Evolutionary conservation across 1,140 invertebrate species (phyloP), one percentile per base, ranked within the genome.

Genomic region (Neuroterus valhalla): DNA sequence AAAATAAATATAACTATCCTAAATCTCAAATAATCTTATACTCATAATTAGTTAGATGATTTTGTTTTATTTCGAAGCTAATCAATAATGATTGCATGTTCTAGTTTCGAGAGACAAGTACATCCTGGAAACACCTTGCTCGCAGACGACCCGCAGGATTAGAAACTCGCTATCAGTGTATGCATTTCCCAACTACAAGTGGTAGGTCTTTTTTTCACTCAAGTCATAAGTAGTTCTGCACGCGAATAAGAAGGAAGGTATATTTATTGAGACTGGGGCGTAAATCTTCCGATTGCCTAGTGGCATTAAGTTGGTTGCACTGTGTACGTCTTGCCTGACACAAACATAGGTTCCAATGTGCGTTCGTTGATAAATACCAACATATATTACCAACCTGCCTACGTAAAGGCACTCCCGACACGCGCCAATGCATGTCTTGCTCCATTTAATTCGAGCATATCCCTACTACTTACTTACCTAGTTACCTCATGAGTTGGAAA

Each of bases 381-480:
- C 19, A n/a, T n/a, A n/a, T n/a, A n/a, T 19, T 55, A 15, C 19
- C 52, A 46, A 46, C 70, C 78, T 78, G 78, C 71, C 78, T 75
- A 81, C 77, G 77, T 83, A 78, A 74, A 83, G 86, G 86, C 86
- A 88, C 87, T 84, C 87, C 86, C 87, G 89, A 89, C 87, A 89
- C 87, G 88, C 88, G 87, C 84, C 86, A 89, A 86, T 88, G 87
- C 87, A 80, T 85, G 87, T 89, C 84, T 88, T 88, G 89, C 87
- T 89, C 87, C 87, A 89, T 88, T 90, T 89, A 86, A 85, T 88
- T 81, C 81, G 85, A 71, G 81, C 81, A 81, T 84, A 86, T 85
- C 84, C 81, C 82, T 79, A 84, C 84, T 86, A 85, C 82, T 86
- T 87, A 85, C 86, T 87, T 14, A 88, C 88, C 88, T 89, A 89